Evolutionary conservation across 2,888 invertebrate species (phyloP), one percentile per base, ranked within the genome.

Genomic region (Cremastinae sp.): DNA sequence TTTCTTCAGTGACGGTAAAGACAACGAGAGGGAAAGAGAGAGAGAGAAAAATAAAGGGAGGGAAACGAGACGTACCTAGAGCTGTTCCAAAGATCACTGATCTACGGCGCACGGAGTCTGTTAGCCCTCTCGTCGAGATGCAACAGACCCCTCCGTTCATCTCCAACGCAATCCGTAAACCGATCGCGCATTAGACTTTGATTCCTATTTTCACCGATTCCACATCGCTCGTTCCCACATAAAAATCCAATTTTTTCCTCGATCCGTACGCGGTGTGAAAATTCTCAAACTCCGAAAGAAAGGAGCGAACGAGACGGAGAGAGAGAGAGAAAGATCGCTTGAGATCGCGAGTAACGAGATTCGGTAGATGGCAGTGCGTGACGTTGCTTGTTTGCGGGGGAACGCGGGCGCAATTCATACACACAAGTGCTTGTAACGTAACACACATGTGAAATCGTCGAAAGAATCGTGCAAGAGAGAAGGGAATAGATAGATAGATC

Each of bases 31-130:
- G 20, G 45, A 56, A 41, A 20, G 20, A 22, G 47, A 51, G 22
- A 49, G 12, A 10, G 20, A 66, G 22, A 59, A 37, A 53, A 41
- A 41, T 62, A 41, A n/a, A 39, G 39, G 37, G 41, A 35, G 37
- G 20, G 49, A 56, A 28, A 35, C 51, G 35, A 14, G n/a, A 39
- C n/a, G 47, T 62, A 22, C 56, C 49, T 58, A 28, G 28, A 47
- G 72, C 47, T 49, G 66, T 75, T 72, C 66, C 71, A 75, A 72
- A 75, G 72, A 75, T 75, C 66, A 66, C 71, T 72, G 75, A 75
- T 75, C 66, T 61, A 72, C 75, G 61, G 75, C 75, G 72, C 75
- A 75, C 51, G 39, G 66, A 39, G 37, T 20, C 58, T 59, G 69
- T 68, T 71, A 14, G 64, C 49, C 64, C 62, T 62, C 61, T 45